phyloP scores from a whole-genome alignment of 2,888 invertebrate genomes.

The Chrysolina oricalcia region DNA sequence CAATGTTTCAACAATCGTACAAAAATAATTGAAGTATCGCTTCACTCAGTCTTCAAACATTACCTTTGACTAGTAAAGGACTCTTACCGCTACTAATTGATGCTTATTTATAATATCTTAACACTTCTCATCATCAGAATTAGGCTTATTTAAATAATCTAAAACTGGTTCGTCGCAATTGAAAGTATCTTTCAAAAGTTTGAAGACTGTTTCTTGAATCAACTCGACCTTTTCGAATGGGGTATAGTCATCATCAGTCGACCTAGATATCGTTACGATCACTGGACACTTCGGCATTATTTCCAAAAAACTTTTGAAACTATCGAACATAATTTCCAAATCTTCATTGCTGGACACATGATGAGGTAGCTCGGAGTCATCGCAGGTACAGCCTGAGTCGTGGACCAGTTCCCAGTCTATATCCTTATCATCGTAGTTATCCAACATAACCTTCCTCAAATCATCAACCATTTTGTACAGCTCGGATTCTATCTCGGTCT shows the following conservation, averaged over 20 bases:
- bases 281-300: conserved; percentile 78
- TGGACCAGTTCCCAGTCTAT: conserved; percentile 88
- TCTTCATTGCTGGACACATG: conserved; percentile 84
- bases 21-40: too few relatives aligned
- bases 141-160: conserved; percentile 68
- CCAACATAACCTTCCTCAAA: conserved; percentile 73
- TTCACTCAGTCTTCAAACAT: too few relatives aligned
- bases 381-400: conserved; percentile 91
- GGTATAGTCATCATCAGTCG: conserved; percentile 92
- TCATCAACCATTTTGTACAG: conserved; percentile 67
- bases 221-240: conserved; percentile 87
- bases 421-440: conserved; percentile 76
- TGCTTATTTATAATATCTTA: neutral
- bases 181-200: conserved; percentile 74
- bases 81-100: too few relatives aligned
- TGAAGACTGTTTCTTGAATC: conserved; percentile 82
- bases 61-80: too few relatives aligned
- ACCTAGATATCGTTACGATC: conserved; percentile 87
- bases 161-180: conserved; percentile 73
- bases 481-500: conserved; percentile 59
- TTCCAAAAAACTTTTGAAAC: conserved; percentile 77
- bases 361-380: conserved; percentile 88
- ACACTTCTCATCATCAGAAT: conserved; percentile 35
- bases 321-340: conserved; percentile 77
- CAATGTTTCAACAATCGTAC: too few relatives aligned